Percentiles rank a stretch among this genome's conserved stretches.
These are phyloP conservation scores for Gobionotothen gibberifrons DNA, from an alignment of 2,797 vertebrate genomes.

Conservation along the genomic window DNA sequence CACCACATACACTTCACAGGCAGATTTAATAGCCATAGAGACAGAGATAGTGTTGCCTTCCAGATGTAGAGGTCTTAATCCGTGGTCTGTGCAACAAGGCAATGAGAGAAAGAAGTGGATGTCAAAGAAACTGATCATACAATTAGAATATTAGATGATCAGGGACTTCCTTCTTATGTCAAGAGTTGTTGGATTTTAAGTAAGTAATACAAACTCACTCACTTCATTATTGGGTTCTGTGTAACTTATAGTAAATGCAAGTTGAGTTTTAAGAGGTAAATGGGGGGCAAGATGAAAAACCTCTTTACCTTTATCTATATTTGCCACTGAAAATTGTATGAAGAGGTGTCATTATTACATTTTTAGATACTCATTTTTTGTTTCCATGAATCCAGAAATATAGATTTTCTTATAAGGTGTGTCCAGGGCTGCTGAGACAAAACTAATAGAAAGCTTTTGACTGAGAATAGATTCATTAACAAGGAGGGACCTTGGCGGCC, in stretches of 20 bases:
- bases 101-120: too few species aligned
- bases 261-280: background rate
- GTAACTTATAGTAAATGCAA: background rate
- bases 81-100: too few species aligned
- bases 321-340: background rate
- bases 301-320: background rate
- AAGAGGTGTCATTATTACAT: background rate
- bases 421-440: background rate
- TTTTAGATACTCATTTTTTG: background rate
- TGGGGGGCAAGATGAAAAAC: background rate
- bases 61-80: slow-evolving; percentile 32
- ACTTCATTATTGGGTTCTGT: background rate
- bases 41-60: slow-evolving; percentile 26
- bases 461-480: too few species aligned
- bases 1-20: slow-evolving; percentile 42
- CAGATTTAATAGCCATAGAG: slow-evolving; percentile 12
- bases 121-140: background rate
- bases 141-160: background rate
- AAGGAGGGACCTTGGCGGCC: too few species aligned
- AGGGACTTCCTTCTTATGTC: background rate
- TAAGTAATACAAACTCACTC: background rate
- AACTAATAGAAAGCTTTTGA: too few species aligned
- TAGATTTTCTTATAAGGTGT: slow-evolving; percentile 1
- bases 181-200: background rate
- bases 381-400: background rate